Conservation (phyloP, 2,888 invertebrate genomes). For the Cheilosia variabilis region DNA sequence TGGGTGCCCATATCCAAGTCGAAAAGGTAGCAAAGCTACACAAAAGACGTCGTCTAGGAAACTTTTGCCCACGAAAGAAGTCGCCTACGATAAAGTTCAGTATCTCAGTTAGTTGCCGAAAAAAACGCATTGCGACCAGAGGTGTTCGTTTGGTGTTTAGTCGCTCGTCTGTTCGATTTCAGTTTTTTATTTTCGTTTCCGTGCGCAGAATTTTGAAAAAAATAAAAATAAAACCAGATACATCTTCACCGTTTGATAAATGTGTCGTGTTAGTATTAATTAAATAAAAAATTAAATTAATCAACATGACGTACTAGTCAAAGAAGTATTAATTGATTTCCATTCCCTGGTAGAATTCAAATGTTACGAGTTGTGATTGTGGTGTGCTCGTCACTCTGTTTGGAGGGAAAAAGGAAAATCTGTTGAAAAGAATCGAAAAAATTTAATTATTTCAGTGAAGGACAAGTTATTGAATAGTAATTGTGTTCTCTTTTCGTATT, state of each 20-base stretch:
- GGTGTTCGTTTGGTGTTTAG: constrained; percentile 52
- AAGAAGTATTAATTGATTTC: constrained; percentile 58
- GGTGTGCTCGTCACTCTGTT: constrained; percentile 10
- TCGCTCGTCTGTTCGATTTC: constrained; percentile 15
- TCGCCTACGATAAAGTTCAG: constrained; percentile 53
- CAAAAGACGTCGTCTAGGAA: constrained; percentile 15
- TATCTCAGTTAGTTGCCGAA: constrained; percentile 66
- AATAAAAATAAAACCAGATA: constrained; percentile 1
- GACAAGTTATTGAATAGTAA: constrained; percentile 39
- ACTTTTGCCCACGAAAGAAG: constrained; percentile 57
- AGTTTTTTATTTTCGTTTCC: constrained; percentile 27
- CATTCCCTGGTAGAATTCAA: constrained; percentile 21
- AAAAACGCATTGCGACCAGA: constrained; percentile 69
- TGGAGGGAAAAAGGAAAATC: neutral
- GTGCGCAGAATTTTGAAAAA: constrained; percentile 54
- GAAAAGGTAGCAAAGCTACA: constrained; percentile 37
- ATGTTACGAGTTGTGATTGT: constrained; percentile 25
- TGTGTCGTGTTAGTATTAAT: constrained; percentile 51
- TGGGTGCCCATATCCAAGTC: constrained; percentile 12
- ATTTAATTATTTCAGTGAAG: constrained; percentile 31
- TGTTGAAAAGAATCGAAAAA: neutral
- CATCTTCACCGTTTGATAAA: constrained; percentile 14
- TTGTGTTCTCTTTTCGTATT: constrained; percentile 17
- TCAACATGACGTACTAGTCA: constrained; percentile 51
- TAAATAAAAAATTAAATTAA: constrained; percentile 53